Percentiles rank a stretch among this genome's conserved stretches.
These are phyloP conservation scores for Strigamia crassipes DNA, from an alignment of 2,888 invertebrate genomes.

Conservation along the genomic window DNA sequence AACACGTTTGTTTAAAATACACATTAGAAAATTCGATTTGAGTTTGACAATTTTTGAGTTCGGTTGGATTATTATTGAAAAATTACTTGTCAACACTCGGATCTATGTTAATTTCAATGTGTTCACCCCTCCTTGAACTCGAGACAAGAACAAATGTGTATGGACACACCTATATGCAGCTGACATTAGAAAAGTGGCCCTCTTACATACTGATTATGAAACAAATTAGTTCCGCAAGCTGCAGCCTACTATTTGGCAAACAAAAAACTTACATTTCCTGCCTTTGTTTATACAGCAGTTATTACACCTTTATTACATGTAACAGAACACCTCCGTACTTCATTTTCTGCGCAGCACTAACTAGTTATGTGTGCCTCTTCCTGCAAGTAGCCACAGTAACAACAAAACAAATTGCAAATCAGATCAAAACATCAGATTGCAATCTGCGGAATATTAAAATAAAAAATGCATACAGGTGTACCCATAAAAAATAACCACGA, in stretches of 20 bases:
- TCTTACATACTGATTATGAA: conserved; percentile 36
- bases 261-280: conserved; percentile 11
- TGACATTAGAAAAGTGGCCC: conserved; percentile 31
- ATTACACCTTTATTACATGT: neutral
- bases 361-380: neutral
- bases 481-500: neutral
- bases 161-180: conserved; percentile 40
- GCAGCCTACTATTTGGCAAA: neutral
- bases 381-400: neutral
- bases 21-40: neutral
- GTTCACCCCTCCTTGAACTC: conserved; percentile 11
- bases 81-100: neutral
- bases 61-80: neutral
- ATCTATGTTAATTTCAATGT: neutral
- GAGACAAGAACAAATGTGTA: conserved; percentile 24
- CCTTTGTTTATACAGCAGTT: conserved; percentile 29
- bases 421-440: neutral
- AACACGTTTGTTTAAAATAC: neutral
- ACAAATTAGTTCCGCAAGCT: conserved; percentile 30
- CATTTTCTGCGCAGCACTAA: neutral
- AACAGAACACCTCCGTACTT: neutral
- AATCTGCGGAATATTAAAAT: neutral
- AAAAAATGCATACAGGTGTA: neutral
- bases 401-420: conserved; percentile 16
- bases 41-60: neutral